phyloP scores from a whole-genome alignment of 2,888 invertebrate genomes.

The Ceramica pisi region DNA sequence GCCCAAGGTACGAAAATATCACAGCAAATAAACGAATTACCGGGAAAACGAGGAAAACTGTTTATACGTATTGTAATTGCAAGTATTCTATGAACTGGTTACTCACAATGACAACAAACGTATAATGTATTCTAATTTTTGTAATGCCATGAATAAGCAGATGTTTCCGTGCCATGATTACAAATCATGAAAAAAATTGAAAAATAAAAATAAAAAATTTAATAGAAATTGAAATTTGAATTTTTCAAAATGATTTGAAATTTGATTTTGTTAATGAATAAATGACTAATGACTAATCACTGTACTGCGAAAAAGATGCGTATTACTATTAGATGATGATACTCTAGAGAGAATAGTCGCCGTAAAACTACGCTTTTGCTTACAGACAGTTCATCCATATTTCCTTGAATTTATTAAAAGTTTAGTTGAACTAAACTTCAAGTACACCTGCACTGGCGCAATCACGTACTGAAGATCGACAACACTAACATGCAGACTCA shows the following conservation, averaged over 20 bases:
- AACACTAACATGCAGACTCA: not conserved
- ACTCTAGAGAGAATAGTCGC: not conserved
- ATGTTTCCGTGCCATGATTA: conserved; percentile 9
- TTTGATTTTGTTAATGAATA: too few species aligned
- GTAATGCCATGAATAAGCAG: conserved; percentile 6
- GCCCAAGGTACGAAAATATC: conserved; percentile 13
- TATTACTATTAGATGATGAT: conserved; percentile 4
- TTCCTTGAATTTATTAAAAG: not conserved
- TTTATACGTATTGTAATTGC: conserved; percentile 3
- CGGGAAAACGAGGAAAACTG: conserved; percentile 39
- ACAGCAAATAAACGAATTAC: conserved; percentile 3
- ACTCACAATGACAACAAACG: conserved; percentile 7
- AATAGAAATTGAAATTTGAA: too few species aligned
- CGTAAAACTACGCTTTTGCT: not conserved
- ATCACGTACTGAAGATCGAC: not conserved
- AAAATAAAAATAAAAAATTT: too few species aligned
- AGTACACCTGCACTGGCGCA: not conserved
- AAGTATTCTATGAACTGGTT: conserved; percentile 29
- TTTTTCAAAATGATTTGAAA: too few species aligned
- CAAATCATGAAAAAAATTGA: too few species aligned
- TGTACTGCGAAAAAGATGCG: not conserved
- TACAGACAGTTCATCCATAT: not conserved
- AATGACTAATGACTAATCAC: not conserved
- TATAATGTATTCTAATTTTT: conserved; percentile 19
- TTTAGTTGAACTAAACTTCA: not conserved